phyloP scores from a whole-genome alignment of 2,797 vertebrate genomes.

The Protosalanx chinensis region DNA sequence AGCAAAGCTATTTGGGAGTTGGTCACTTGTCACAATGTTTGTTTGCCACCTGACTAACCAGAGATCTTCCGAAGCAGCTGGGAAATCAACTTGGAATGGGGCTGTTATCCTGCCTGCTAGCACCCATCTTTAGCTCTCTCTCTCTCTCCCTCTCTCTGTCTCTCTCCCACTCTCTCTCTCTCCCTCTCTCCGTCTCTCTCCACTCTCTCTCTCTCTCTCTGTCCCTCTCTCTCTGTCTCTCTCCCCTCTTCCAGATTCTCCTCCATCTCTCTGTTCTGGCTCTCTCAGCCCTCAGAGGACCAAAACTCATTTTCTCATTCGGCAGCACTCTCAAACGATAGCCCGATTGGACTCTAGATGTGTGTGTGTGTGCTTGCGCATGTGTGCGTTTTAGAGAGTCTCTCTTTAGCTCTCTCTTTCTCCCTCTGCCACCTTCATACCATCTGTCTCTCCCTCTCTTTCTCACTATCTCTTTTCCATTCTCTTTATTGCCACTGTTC shows the following conservation, averaged over 20 bases:
- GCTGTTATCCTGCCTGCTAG: too few relatives aligned
- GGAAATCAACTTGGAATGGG: too few relatives aligned
- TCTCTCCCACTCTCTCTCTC: too few relatives aligned
- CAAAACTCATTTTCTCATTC: conserved; percentile 5
- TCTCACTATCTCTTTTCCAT: background rate
- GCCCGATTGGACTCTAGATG: background rate
- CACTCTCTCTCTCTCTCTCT: background rate
- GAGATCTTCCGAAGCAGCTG: too few relatives aligned
- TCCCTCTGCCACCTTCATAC: background rate
- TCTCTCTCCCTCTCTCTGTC: too few relatives aligned
- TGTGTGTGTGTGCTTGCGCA: background rate
- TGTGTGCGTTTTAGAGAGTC: background rate
- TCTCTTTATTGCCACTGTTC: background rate
- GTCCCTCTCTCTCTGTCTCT: conserved; percentile 21
- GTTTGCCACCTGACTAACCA: too few relatives aligned
- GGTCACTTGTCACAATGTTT: too few relatives aligned
- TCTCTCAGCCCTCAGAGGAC: background rate
- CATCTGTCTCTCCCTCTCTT: too few relatives aligned
- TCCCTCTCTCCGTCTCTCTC: too few relatives aligned
- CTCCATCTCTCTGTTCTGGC: background rate
- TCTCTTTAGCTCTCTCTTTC: background rate
- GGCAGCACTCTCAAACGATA: background rate
- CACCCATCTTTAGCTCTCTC: too few relatives aligned
- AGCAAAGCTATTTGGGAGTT: too few relatives aligned
- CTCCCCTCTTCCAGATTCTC: conserved; percentile 35